Conservation (phyloP, 2,113 vertebrate species). For the Sula dactylatra region DNA sequence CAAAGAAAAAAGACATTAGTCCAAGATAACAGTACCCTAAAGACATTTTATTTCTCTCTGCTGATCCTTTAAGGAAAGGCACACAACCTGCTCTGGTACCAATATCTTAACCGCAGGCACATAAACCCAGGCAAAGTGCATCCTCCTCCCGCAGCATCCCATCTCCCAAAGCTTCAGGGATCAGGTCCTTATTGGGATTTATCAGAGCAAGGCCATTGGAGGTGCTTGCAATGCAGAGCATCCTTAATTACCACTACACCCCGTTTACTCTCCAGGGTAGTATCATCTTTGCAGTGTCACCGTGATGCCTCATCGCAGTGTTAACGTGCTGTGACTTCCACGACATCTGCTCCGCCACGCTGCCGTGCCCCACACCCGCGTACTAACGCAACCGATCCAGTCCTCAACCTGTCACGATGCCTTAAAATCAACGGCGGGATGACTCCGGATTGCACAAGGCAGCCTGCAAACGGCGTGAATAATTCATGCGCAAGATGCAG, state of each 20-base stretch:
- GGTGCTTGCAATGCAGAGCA: neutral
- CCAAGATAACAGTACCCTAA: neutral
- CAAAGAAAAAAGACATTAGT: neutral
- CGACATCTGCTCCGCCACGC: neutral
- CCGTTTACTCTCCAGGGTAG: neutral
- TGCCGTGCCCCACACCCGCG: neutral
- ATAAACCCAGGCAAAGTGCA: neutral
- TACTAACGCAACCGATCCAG: neutral
- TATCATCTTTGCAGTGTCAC: neutral
- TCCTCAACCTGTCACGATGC: neutral
- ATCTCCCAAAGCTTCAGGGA: neutral
- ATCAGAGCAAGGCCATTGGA: neutral
- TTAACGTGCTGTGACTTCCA: neutral
- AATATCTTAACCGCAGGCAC: rapidly evolving
- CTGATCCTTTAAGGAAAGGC: neutral
- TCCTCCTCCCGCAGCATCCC: neutral
- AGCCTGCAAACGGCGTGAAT: neutral
- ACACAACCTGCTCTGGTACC: no score
- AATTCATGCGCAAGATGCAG: neutral
- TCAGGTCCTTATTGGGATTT: rapidly evolving
- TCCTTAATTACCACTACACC: neutral
- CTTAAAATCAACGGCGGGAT: neutral
- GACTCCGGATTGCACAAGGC: neutral
- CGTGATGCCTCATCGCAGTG: neutral
- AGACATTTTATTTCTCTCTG: neutral